Base-by-base conservation (phyloP, 2,113 vertebrate species). In the Toxotes chatareus region DNA sequence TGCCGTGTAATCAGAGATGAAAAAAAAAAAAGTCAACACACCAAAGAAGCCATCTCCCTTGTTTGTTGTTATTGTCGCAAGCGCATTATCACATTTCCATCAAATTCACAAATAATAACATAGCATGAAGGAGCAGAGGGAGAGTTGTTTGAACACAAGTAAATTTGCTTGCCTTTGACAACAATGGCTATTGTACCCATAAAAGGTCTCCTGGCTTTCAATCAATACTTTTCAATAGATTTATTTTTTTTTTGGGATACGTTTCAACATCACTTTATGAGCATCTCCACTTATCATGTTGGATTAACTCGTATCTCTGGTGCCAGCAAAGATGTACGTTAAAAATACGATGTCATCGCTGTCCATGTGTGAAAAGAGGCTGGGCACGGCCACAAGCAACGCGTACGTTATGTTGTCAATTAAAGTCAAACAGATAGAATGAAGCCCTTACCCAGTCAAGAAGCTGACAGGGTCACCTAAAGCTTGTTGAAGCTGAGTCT, bases 1-100 rank as follows among this genome's bases (percentile, higher is more conserved):
- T 90, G 86, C 91, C 53, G 23, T 85, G 89, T 90, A 92, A 92
- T 93, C 89, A 93, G 85, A 89, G 83, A 87, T 78, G 83, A 73
- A 75, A 85, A 68, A 27, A 27, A 27, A 27, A 27, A 83, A 83
- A 91, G 79, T 72, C 55, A 71, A 73, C 63, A 80, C 40, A 23
- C 46, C 73, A 83, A 88, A 67, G 76, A 76, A 88, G 76, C 78
- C 83, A 47, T 79, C 76, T 84, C 72, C 75, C 74, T 57, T 90
- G 80, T 88, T 89, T 90, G 84, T 69, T 89, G 80, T 88, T 81
- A 70, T 84, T 89, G 79, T 85, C 61, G 76, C 21, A 27, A 81
- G 72, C 71, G 21, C 64, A 83, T 75, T 80, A 89, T 89, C 79
- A 36, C 68, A 76, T 83, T 83, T 78, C 62, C 64, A 83, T 86